Evolutionary conservation across 2,797 vertebrate genomes (phyloP), one percentile per base, ranked within the genome.

Genomic region (Melanotaenia boesemani): DNA sequence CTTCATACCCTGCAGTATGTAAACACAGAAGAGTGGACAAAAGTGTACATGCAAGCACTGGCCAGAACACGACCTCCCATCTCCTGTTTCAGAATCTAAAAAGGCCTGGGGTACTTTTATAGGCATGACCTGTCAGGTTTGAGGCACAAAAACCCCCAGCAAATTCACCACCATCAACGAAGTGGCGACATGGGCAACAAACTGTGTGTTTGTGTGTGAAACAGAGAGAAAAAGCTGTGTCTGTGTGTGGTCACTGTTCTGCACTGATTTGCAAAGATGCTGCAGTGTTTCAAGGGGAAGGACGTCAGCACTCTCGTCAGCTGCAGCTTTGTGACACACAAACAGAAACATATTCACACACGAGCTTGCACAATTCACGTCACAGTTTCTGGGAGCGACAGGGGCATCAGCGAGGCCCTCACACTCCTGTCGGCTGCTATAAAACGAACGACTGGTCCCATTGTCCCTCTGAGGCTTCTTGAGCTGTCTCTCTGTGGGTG

Each of bases 21-120:
- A 74, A 72, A 84, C 70, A 80, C 82, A 77, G 36, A 15, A 76
- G 65, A 84, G 85, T 71, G 72, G n/a, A 87, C 82, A 86, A 82
- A 85, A 69, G 67, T 2, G 2, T 58, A 72, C 62, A 84, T 64
- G 48, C 63, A 57, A 32, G 36, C 60, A 15, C n/a, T 16, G 32
- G 79, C 36, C 54, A 39, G 30, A 30, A 52, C 65, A 58, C 34
- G 9, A 73, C 24, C 67, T 71, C n/a, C 46, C 63, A 50, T 58
- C 22, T 18, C 52, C 32, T 70, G 52, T 44, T 66, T 66, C 41
- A 62, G 11, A 44, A 36, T 24, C 62, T 10, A 24, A 55, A 79
- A 65, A 61, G 52, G 12, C 20, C 36, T 34, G 44, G 41, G 32
- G 9, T 24, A 15, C 59, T 67, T 71, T 77, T n/a, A 69, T 24